Evolutionary conservation across 2,113 vertebrate species (phyloP), one percentile per base, ranked within the genome.

Genomic region (Paramormyrops kingsleyae): DNA sequence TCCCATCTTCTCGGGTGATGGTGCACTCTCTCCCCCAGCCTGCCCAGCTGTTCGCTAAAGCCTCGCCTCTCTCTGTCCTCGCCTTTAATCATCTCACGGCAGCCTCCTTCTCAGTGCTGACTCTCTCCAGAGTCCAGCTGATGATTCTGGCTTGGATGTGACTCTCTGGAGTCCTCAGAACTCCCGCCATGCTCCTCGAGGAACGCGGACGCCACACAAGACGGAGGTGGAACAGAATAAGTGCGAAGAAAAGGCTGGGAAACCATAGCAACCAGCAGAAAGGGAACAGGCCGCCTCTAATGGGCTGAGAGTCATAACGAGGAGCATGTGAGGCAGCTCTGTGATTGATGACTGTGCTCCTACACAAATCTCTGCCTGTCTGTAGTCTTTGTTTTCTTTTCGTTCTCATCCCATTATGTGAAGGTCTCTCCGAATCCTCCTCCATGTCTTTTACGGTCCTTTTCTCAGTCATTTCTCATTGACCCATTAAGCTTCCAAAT

Each of bases 251-350:
- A 89, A 89, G 77, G 44, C 49, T 13, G 53, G 17, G 89, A 89
- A 89, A 89, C 89, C 89, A 89, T 89, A 53, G 89, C 50, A 85
- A 89, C 89, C 52, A 31, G 39, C 89, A 84, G 50, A 85, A 62
- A 47, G 35, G 42, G 39, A 89, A 31, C 39, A 4, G 27, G 77
- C 80, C 24, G 56, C 10, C 77, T 15, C 35, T 62, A 89, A 59
- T 62, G 77, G 21, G 83, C 19, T 53, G 5, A 42, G 49, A 19
- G 89, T 39, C 17, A 24, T 85, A 56, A 46, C 46, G 50, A 83
- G 50, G 88, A 59, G 31, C 5, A 3, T n/a, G 21, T 47, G 53
- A 85, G 15, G 42, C 17, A 17, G 53, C n/a, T 44, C 52, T 35
- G 15, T 66, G 87, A 88, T 66, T 59, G 56, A 88, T 62, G 3